Evolutionary conservation across 2,888 invertebrate species (phyloP), one percentile per base, ranked within the genome.

Genomic region (Ditula angustiorana): DNA sequence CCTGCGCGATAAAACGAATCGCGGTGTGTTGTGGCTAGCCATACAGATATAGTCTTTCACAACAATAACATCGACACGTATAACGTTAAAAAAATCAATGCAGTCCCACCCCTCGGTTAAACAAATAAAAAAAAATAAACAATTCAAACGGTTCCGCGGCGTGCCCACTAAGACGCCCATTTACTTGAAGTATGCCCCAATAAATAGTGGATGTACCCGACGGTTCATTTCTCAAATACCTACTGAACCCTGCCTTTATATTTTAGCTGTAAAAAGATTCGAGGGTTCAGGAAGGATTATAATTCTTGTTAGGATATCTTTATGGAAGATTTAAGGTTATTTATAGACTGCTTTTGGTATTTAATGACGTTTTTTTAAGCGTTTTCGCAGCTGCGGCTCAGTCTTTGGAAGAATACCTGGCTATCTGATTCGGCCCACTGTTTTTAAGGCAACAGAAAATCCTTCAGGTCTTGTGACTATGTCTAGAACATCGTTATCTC

Each of bases 121-220:
- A 52, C 47, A 35, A 13, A 76, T 75, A 77, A 75, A 74, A 73
- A 33, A 75, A 74, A 79, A 81, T 78, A 83, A 81, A 83, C 83
- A 82, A 75, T 77, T 72, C 74, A 55, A 70, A 62, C 60, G 53
- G 67, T 62, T 62, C 70, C 69, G 69, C 70, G 72, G 33, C 50
- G 63, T 50, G 67, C 71, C 70, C 74, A 66, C 78, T 78, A 82
- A 82, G 80, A 80, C 77, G 76, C 75, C 79, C 80, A 83, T 86
- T 85, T 80, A 76, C 78, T 79, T 86, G 86, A 85, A 79, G 81
- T 80, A 85, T 83, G 80, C 78, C 78, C 77, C 82, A 81, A 85
- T 86, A 85, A 84, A 86, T 82, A 81, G 78, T 74, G 75, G 71
- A 76, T 76, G 77, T 77, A 61, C 60, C 58, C 66, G 65, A 70